These are phyloP conservation scores for Littorina saxatilis DNA, from an alignment of 1,140 invertebrate genomes.

Conservation along the genomic window DNA sequence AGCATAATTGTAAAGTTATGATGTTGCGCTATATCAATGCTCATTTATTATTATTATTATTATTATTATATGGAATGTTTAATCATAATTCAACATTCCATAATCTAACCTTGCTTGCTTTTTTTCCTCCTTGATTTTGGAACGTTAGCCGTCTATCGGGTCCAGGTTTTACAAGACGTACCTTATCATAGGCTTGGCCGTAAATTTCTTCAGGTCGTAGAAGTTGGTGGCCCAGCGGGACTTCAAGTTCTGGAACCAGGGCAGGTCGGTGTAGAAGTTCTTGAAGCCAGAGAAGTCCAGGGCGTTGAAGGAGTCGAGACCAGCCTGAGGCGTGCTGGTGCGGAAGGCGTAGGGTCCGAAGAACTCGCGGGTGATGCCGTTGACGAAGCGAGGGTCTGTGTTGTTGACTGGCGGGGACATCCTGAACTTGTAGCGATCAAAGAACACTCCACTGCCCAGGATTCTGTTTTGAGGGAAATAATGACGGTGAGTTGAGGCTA, in stretches of 20 bases:
- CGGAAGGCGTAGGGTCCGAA: slow-evolving; percentile 98
- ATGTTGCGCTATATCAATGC: no score
- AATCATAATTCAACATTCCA: no score
- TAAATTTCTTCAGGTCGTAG: slow-evolving; percentile 93
- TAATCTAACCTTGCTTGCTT: no score
- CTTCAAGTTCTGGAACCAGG: slow-evolving; percentile 92
- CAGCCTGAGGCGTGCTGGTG: slow-evolving; percentile 81
- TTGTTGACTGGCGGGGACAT: slow-evolving; percentile 80
- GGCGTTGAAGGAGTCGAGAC: slow-evolving; percentile 78
- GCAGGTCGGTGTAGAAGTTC: slow-evolving; percentile 88
- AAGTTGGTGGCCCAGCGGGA: slow-evolving; percentile 94
- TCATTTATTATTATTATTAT: no score
- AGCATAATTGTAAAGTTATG: no score
- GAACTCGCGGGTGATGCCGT: slow-evolving; percentile 70
- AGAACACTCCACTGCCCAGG: slow-evolving; percentile 93
- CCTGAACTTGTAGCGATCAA: slow-evolving; percentile 96
- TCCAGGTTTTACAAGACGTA: no score
- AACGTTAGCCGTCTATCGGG: no score
- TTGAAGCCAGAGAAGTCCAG: slow-evolving; percentile 72
- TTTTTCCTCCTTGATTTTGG: no score
- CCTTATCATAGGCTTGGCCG: slow-evolving; percentile 93
- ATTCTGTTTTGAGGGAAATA: slow-evolving; percentile 78
- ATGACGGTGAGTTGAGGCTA: no score
- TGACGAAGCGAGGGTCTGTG: slow-evolving; percentile 80
- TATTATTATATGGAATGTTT: no score